Evolutionary conservation across 2,797 vertebrate species (phyloP).

Genomic region (Crenichthys baileyi): DNA sequence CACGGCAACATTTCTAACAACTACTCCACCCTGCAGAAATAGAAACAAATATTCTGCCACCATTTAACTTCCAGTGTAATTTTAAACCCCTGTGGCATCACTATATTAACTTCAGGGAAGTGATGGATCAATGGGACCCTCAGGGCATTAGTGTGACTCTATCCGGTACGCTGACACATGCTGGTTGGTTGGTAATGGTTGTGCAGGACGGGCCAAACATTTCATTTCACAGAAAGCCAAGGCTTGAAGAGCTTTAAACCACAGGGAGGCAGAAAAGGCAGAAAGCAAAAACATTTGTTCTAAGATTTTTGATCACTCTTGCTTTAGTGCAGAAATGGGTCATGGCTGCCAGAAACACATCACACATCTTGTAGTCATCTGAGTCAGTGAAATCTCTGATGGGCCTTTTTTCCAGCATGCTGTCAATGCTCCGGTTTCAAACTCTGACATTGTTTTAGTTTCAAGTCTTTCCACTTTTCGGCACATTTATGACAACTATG

Average conservation of each 20-base stretch:
- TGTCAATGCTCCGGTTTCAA: constrained; percentile 55
- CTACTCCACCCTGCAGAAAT: neutral
- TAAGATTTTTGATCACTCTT: constrained; percentile 64
- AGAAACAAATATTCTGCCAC: constrained; percentile 7
- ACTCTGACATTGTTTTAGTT: constrained; percentile 54
- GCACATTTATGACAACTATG: constrained; percentile 60
- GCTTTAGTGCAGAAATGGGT: constrained; percentile 67
- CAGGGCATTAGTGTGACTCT: constrained; percentile 23
- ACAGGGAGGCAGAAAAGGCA: constrained; percentile 38
- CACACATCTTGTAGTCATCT: constrained; percentile 52
- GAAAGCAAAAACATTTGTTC: constrained; percentile 63
- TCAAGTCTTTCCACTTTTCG: constrained; percentile 51
- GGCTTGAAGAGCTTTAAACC: constrained; percentile 50
- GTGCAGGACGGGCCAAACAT: constrained; percentile 35
- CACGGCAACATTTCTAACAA: neutral
- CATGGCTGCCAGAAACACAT: constrained; percentile 67
- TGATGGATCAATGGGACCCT: constrained; percentile 33
- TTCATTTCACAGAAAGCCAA: constrained; percentile 62
- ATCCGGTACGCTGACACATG: constrained; percentile 34
- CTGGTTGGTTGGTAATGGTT: constrained; percentile 47
- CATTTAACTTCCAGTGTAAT: constrained; percentile 8
- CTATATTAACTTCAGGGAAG: constrained; percentile 46
- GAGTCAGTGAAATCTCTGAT: constrained; percentile 65
- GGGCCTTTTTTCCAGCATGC: constrained; percentile 52
- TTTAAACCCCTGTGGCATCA: constrained; percentile 22